Evolutionary conservation across 2,113 vertebrate genomes (phyloP).

Genomic region (Eptatretus burgeri): DNA sequence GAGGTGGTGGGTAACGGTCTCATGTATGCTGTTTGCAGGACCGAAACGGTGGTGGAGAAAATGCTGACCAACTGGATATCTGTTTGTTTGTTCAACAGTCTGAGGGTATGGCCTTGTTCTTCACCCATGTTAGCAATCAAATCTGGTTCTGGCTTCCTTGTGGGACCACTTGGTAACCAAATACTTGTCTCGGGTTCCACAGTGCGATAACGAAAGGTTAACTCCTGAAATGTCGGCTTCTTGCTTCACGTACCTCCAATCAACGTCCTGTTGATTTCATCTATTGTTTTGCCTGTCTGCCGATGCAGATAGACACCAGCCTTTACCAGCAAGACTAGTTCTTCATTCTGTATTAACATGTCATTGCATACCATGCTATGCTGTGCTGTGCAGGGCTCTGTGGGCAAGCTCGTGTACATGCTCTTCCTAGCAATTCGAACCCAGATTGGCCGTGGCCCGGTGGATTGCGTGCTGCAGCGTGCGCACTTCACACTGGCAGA

Average conservation of each 20-base stretch:
- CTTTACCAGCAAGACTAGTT: no score
- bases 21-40: constrained; percentile 21
- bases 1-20: neutral
- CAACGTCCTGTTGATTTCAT: no score
- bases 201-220: neutral
- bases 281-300: no score
- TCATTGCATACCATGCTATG: no score
- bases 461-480: constrained; percentile 65
- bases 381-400: constrained; percentile 33
- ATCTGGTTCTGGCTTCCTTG: neutral
- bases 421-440: constrained; percentile 88
- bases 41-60: constrained; percentile 83
- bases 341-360: no score
- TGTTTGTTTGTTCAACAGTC: constrained; percentile 86
- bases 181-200: neutral
- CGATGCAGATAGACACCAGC: no score
- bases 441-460: constrained; percentile 80
- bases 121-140: neutral
- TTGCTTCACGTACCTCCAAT: no score
- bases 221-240: no score
- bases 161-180: neutral
- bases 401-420: constrained; percentile 65
- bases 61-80: constrained; percentile 99
- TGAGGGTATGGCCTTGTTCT: constrained; percentile 31
- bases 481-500: constrained; percentile 92